Evolutionary conservation across 1,140 invertebrate species (phyloP), one percentile per base, ranked within the genome.

Genomic region (Contarinia nasturtii): DNA sequence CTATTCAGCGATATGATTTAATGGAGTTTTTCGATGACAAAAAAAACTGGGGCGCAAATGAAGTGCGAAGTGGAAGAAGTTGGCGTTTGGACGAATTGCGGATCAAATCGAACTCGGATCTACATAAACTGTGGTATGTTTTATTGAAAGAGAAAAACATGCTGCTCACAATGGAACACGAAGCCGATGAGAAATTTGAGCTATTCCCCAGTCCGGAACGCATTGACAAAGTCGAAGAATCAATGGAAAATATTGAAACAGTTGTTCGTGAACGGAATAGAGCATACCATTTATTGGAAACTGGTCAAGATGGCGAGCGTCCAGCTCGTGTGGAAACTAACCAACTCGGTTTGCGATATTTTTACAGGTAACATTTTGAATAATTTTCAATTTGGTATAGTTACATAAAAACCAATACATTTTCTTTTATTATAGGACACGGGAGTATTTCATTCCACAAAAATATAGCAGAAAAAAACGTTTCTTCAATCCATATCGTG

Each of bases 91-190:
- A 95, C 56, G 95, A 98, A 67, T 65, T 98, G 21, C 71, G 94
- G 57, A 76, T 96, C 33, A 98, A 97, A 68, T 93, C 87, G 45
- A 98, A 96, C 65, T 70, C 77, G 44, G 95, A 99, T 69, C 73
- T 98, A 41, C 95, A 99, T 57, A 96, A 98, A 72, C 67, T 98
- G 47, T 99, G 95, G 95, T 96, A 79, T 70, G 74, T 98, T 20
- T 68, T 98, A 47, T 65, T 97, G 19, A 99, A 98, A 69, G 95
- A 98, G 68, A 69, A 77, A 48, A 99, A 99, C 63, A 95, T 97
- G 91, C 67, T 99, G 7, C 62, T 93, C 43, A 98, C 95, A 15
- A 95, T 98, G 93, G 82, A 96, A 68, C 72, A 87, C 49, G 81
- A 81, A 57, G 82, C 75, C 57, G 80, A 80, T 44, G 59, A 74